phyloP scores from a whole-genome alignment of 2,113 vertebrate species.

The Antennarius striatus region DNA sequence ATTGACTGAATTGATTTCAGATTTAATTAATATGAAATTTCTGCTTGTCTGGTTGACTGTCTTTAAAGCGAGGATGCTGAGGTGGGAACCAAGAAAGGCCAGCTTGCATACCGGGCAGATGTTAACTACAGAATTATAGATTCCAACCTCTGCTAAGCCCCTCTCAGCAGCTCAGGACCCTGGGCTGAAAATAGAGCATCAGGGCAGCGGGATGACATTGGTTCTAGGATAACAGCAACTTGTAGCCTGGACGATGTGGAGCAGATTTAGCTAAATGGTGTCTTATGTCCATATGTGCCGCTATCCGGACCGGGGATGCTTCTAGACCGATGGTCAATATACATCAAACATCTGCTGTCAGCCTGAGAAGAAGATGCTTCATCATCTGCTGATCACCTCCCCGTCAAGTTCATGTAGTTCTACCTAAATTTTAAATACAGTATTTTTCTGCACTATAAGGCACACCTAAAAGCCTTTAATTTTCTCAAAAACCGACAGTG shows the following conservation, averaged over 20 bases:
- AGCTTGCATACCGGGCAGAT: slow-evolving; percentile 63
- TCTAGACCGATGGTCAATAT: slow-evolving; percentile 7
- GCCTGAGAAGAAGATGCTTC: background rate
- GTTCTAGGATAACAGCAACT: slow-evolving; percentile 65
- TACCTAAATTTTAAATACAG: too few species aligned
- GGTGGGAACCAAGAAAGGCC: slow-evolving; percentile 48
- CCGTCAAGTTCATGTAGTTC: background rate
- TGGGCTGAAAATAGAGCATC: slow-evolving; percentile 73
- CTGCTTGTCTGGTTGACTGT: background rate
- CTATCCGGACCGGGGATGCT: slow-evolving; percentile 28
- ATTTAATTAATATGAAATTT: background rate
- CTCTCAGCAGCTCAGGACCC: slow-evolving; percentile 77
- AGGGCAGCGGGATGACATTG: slow-evolving; percentile 54
- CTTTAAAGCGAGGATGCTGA: slow-evolving; percentile 26
- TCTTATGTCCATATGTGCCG: slow-evolving; percentile 61
- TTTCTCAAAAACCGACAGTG: too few species aligned
- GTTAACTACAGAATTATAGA: slow-evolving; percentile 75
- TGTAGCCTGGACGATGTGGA: slow-evolving; percentile 41
- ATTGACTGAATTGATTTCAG: background rate
- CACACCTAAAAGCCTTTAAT: too few species aligned
- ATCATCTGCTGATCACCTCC: background rate
- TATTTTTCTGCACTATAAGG: too few species aligned
- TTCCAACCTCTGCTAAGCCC: slow-evolving; percentile 70
- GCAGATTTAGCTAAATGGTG: slow-evolving; percentile 71
- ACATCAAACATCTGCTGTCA: slow-evolving; percentile 36